These are phyloP conservation scores for Alligator mississippiensis DNA, from an alignment of 2,113 vertebrate genomes.

Conservation along the genomic window DNA sequence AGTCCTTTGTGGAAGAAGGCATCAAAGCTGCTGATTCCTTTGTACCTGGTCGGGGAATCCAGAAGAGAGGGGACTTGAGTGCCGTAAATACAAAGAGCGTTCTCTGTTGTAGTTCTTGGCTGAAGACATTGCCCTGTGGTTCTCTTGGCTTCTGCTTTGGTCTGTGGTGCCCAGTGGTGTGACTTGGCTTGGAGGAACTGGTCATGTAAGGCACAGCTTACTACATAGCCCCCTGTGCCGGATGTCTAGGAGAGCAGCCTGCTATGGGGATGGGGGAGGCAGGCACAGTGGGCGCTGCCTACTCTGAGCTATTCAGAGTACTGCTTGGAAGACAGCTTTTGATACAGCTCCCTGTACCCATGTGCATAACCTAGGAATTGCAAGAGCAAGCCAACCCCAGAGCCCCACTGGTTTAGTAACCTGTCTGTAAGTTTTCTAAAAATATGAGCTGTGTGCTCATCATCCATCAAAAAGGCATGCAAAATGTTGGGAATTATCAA, in stretches of 20 bases:
- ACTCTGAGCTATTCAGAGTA: not conserved
- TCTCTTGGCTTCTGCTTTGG: accelerated
- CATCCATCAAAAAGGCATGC: too few relatives aligned
- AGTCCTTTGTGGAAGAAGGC: not conserved
- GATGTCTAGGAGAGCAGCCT: accelerated
- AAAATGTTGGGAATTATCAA: too few relatives aligned
- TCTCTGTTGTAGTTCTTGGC: not conserved
- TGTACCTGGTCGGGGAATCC: too few relatives aligned
- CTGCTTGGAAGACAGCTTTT: not conserved
- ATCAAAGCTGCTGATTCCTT: too few relatives aligned
- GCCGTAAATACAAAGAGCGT: not conserved
- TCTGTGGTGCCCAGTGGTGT: not conserved
- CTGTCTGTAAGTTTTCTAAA: not conserved
- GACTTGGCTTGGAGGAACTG: not conserved
- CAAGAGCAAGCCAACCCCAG: not conserved
- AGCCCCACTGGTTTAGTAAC: not conserved
- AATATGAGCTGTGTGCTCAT: too few relatives aligned
- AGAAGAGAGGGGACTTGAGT: too few relatives aligned
- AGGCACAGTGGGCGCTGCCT: not conserved
- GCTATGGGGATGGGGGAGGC: not conserved
- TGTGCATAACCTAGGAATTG: not conserved
- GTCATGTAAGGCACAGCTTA: not conserved
- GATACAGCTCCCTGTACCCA: not conserved
- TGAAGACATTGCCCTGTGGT: not conserved
- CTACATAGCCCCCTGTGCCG: not conserved